Percentiles rank a stretch among this genome's conserved stretches.
phyloP scores from a whole-genome alignment of 2,113 vertebrate genomes.

The Notarius quadriscutis region DNA sequence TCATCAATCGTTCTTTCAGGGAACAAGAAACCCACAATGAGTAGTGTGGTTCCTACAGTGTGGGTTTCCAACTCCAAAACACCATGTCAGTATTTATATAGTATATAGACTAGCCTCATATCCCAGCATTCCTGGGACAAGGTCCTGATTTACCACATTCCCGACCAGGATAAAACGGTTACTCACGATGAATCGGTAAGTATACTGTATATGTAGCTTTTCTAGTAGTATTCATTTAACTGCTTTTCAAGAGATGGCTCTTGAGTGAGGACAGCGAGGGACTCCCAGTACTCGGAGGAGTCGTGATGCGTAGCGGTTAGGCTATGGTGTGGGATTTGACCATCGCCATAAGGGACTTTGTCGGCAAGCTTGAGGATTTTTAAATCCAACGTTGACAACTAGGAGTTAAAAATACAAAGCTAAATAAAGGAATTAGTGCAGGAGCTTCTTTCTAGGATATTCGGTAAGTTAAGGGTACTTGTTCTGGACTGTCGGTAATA shows the following conservation, averaged over 20 bases:
- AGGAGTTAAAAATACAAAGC: background rate
- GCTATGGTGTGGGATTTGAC: background rate
- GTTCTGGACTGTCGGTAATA: background rate
- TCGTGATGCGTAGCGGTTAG: background rate
- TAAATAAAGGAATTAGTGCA: background rate
- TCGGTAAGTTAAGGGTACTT: background rate
- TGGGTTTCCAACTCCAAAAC: too few relatives aligned
- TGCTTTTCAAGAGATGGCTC: background rate
- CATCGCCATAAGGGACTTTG: background rate
- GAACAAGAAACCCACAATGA: background rate
- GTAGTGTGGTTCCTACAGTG: background rate
- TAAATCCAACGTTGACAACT: background rate
- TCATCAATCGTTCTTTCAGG: background rate
- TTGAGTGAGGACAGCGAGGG: background rate
- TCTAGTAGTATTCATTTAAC: background rate
- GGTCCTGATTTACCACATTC: background rate
- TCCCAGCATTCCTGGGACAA: background rate
- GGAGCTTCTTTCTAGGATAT: background rate
- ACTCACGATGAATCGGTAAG: background rate
- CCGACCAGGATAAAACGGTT: background rate
- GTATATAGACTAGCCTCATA: background rate
- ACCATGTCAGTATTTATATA: too few relatives aligned
- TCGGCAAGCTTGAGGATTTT: background rate
- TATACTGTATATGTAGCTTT: background rate
- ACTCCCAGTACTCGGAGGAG: background rate